Percentiles rank a stretch among this genome's conserved stretches.
Evolutionary conservation across 2,888 invertebrate species (phyloP).

Genomic region (Ceramica pisi): DNA sequence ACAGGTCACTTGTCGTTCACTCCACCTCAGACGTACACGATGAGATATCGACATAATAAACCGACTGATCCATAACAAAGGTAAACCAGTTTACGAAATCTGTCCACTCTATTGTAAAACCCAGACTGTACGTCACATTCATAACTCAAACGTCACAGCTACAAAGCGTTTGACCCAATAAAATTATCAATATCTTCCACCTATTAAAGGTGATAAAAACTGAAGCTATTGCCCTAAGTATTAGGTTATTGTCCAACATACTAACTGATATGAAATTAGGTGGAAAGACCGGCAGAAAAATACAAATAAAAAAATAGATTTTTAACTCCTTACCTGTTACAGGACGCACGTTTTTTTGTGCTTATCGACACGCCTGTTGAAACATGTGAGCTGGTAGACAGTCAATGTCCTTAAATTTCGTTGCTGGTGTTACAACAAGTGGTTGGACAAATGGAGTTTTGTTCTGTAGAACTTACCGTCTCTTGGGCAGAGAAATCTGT

Average conservation of each 20-base stretch:
- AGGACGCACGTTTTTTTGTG: neutral
- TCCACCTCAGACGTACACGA: too few relatives aligned
- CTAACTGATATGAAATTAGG: slow-evolving; percentile 26
- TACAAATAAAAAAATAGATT: slow-evolving; percentile 31
- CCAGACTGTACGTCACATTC: slow-evolving; percentile 8
- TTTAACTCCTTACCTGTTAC: slow-evolving; percentile 10
- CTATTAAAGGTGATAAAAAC: slow-evolving; percentile 8
- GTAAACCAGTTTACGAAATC: slow-evolving; percentile 1
- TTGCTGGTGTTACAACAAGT: neutral
- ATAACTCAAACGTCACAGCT: too few relatives aligned
- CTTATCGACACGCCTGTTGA: neutral
- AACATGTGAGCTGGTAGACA: neutral
- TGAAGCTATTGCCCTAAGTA: neutral
- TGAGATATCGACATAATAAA: too few relatives aligned
- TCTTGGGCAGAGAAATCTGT: too few relatives aligned
- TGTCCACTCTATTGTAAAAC: neutral
- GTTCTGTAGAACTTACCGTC: neutral
- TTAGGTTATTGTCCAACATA: slow-evolving; percentile 23
- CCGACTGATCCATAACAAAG: neutral
- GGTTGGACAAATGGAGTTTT: too few relatives aligned
- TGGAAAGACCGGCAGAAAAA: slow-evolving; percentile 13
- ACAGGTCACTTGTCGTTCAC: too few relatives aligned
- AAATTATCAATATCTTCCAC: slow-evolving; percentile 41
- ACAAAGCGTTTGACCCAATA: slow-evolving; percentile 45
- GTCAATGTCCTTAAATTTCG: slow-evolving; percentile 1